These are phyloP conservation scores for Luidia sarsii DNA, from an alignment of 53 echinoderm and acorn worm genomes.

Conservation along the genomic window DNA sequence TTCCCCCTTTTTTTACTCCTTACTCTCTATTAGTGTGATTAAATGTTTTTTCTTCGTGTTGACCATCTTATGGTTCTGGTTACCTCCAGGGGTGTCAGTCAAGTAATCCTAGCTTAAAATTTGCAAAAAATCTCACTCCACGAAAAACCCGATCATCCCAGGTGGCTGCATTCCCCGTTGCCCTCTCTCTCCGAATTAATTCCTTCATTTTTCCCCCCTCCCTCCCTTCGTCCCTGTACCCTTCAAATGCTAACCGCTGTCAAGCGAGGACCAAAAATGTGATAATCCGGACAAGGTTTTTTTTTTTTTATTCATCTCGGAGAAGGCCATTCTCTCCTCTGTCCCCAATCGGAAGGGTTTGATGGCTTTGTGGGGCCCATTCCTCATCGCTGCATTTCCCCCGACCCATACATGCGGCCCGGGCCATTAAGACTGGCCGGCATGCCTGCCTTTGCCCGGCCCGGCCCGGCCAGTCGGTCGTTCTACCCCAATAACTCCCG, in stretches of 20 bases:
- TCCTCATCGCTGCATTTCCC: background rate
- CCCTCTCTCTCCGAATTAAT: conserved; percentile 19
- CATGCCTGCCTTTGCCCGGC: too few species aligned
- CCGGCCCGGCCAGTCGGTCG: conserved; percentile 20
- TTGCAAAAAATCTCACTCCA: conserved; percentile 46
- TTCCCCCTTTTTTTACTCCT: conserved; percentile 37
- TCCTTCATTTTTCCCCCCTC: conserved; percentile 7
- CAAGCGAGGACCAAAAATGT: conserved; percentile 38
- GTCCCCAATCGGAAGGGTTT: too few species aligned
- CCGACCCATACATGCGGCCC: conserved; percentile 28
- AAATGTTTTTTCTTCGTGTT: conserved; percentile 54
- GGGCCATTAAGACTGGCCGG: too few species aligned
- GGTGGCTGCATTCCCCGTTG: conserved; percentile 5
- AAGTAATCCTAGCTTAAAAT: conserved; percentile 54
- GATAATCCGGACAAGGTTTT: conserved; percentile 18
- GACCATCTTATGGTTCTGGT: conserved; percentile 49
- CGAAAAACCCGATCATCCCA: conserved; percentile 48
- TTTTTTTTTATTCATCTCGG: too few species aligned
- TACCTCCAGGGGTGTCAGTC: conserved; percentile 29
- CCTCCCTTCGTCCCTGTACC: background rate
- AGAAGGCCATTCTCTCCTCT: too few species aligned
- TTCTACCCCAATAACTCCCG: conserved; percentile 50
- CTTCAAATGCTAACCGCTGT: background rate
- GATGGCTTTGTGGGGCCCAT: too few species aligned
- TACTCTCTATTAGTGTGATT: conserved; percentile 57